Evolutionary conservation across 2,888 invertebrate genomes (phyloP).

Genomic region (Microplitis deprimator): DNA sequence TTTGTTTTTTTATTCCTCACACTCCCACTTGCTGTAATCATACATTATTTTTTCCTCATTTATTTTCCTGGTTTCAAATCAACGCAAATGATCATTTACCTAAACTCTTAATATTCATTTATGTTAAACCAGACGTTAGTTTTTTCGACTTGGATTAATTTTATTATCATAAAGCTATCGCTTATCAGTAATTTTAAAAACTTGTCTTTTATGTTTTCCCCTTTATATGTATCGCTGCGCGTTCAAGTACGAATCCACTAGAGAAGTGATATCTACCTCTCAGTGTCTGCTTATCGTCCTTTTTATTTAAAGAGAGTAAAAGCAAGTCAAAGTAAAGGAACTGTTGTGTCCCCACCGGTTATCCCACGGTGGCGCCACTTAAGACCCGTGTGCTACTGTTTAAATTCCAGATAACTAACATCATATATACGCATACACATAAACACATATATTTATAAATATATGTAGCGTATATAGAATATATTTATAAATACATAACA

Average conservation of each 20-base stretch:
- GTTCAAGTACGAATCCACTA: neutral
- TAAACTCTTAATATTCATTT: no score
- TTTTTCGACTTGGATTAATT: neutral
- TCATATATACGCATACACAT: neutral
- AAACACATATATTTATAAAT: neutral
- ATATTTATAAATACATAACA: neutral
- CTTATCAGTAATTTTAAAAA: neutral
- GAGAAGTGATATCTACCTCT: neutral
- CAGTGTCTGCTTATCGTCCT: neutral
- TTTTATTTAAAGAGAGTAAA: neutral
- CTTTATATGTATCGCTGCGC: neutral
- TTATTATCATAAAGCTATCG: neutral
- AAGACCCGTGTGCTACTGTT: neutral
- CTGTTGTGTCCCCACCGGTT: neutral
- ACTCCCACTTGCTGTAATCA: neutral
- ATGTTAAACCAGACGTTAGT: neutral
- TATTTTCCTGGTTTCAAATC: neutral
- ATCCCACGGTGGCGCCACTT: slow-evolving; percentile 1
- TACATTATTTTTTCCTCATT: neutral
- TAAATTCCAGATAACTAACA: neutral
- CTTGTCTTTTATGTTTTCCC: neutral
- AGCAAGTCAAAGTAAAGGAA: neutral
- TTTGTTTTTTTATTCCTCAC: no score
- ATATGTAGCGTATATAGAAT: neutral
- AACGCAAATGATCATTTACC: no score